Conservation (phyloP, 1,140 invertebrate genomes). For the Lordiphosa stackelbergi region DNA sequence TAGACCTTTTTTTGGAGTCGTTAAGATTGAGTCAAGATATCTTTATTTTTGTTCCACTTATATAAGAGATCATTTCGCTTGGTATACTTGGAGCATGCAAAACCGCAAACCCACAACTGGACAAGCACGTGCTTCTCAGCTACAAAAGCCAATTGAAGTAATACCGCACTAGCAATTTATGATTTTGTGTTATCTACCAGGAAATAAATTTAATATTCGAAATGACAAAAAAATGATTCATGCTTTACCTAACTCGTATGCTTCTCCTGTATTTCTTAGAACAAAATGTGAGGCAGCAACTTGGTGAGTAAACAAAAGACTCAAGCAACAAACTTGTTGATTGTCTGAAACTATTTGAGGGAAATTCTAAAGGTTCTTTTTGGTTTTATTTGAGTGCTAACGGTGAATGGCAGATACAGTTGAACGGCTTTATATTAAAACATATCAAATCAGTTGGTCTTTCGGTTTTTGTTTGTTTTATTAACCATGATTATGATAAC, state of each 20-base stretch:
- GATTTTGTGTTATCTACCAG: neutral
- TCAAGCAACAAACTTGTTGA: constrained; percentile 61
- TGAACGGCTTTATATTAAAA: constrained; percentile 12
- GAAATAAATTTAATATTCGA: constrained; percentile 17
- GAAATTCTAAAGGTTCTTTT: constrained; percentile 46
- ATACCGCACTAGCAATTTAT: constrained; percentile 14
- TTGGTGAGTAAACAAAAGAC: constrained; percentile 53
- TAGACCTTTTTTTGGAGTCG: too few species aligned
- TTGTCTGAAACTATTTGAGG: constrained; percentile 46
- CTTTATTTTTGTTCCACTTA: too few species aligned
- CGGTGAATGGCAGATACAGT: constrained; percentile 50
- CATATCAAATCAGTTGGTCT: too few species aligned
- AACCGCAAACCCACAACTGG: constrained; percentile 37
- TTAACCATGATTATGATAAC: constrained; percentile 26
- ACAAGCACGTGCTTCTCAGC: constrained; percentile 52
- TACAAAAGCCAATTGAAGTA: constrained; percentile 43
- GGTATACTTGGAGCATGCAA: constrained; percentile 15
- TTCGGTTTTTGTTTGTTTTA: constrained; percentile 9
- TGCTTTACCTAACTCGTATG: constrained; percentile 21
- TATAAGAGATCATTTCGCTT: too few species aligned
- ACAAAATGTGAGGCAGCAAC: constrained; percentile 25
- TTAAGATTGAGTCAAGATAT: too few species aligned
- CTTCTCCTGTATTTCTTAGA: constrained; percentile 36
- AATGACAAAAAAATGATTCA: constrained; percentile 53
- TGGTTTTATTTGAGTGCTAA: constrained; percentile 31